phyloP scores from a whole-genome alignment of 2,797 vertebrate species.

The Enteromius radiatus region DNA sequence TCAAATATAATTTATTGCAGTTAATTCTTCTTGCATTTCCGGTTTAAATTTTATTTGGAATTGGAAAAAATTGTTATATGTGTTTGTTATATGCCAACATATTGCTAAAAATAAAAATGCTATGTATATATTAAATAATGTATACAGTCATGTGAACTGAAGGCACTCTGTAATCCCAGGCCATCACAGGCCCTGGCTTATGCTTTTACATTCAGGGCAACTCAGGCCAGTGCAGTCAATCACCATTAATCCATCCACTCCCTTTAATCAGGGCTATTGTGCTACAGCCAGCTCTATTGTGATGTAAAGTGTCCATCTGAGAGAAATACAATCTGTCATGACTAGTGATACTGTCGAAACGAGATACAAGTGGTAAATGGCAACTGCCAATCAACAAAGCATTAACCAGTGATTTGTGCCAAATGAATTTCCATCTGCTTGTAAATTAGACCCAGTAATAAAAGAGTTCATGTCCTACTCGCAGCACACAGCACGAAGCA shows the following conservation, averaged over 20 bases:
- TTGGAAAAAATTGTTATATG: too few species aligned
- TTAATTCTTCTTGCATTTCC: background rate
- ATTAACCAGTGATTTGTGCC: slow-evolving; percentile 12
- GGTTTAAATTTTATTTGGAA: background rate
- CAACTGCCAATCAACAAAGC: slow-evolving; percentile 36
- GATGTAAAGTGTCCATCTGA: slow-evolving; percentile 41
- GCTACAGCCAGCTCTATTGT: slow-evolving; percentile 34
- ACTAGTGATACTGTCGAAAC: slow-evolving; percentile 38
- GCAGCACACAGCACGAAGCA: background rate
- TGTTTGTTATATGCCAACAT: background rate
- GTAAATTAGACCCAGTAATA: slow-evolving; percentile 8
- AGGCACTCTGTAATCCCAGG: slow-evolving; percentile 3
- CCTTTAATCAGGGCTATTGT: slow-evolving; percentile 50
- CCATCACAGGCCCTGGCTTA: background rate
- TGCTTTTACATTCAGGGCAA: slow-evolving; percentile 35
- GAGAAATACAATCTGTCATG: slow-evolving; percentile 47
- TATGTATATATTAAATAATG: background rate
- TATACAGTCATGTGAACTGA: background rate
- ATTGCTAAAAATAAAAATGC: background rate
- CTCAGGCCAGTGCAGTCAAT: slow-evolving; percentile 36
- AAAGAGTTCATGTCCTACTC: background rate
- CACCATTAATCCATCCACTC: slow-evolving; percentile 43
- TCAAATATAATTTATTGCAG: background rate
- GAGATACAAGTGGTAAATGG: slow-evolving; percentile 37
- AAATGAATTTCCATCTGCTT: slow-evolving; percentile 37